phyloP scores from a whole-genome alignment of 2,797 vertebrate genomes.

The Sternotherus odoratus region DNA sequence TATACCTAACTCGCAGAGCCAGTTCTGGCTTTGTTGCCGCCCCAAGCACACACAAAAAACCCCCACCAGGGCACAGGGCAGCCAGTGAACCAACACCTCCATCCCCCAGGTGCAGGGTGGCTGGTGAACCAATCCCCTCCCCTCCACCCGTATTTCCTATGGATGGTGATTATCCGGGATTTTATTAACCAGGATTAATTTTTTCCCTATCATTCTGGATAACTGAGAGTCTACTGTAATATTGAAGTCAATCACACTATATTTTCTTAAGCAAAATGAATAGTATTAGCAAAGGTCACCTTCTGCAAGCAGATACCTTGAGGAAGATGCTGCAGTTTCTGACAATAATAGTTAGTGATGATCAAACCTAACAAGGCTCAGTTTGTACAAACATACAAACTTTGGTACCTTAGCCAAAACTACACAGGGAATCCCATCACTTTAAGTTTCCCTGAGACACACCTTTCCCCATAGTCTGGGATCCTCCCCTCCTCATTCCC shows the following conservation, averaged over 20 bases:
- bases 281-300: not conserved
- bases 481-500: rapidly evolving
- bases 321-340: not conserved
- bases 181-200: too few species aligned
- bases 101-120: too few species aligned
- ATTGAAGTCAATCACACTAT: not conserved
- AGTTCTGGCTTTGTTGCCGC: too few species aligned
- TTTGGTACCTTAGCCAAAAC: not conserved
- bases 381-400: not conserved
- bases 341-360: not conserved
- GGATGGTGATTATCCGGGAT: too few species aligned
- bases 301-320: not conserved
- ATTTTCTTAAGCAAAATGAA: not conserved
- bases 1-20: too few species aligned
- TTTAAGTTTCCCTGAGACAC: not conserved
- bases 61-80: too few species aligned
- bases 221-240: too few species aligned
- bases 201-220: too few species aligned
- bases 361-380: not conserved
- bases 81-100: too few species aligned
- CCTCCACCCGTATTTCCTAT: too few species aligned
- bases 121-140: too few species aligned
- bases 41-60: too few species aligned
- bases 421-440: not conserved
- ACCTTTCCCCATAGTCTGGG: not conserved